A percentile compares a stretch with the other conserved stretches of the same genome.
phyloP scores from a whole-genome alignment of 2,113 vertebrate species.

The Hippocampus zosterae region DNA sequence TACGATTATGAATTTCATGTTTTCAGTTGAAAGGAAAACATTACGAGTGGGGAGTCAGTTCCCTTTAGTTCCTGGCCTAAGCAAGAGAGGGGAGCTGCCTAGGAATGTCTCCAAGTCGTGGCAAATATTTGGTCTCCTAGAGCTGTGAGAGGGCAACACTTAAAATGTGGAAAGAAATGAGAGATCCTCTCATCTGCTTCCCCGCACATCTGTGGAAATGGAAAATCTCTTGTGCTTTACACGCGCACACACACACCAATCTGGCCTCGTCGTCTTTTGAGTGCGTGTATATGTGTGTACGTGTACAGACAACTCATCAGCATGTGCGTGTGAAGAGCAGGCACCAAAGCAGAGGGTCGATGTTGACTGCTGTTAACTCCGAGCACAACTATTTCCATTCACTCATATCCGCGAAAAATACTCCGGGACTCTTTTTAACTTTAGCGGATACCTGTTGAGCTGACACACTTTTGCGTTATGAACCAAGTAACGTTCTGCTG shows the following conservation, averaged over 20 bases:
- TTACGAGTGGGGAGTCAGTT: constrained; percentile 4
- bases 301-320: constrained; percentile 37
- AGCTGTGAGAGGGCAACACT: constrained; percentile 43
- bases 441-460: constrained; percentile 30
- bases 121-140: constrained; percentile 60
- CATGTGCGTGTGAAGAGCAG: constrained; percentile 43
- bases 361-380: constrained; percentile 28
- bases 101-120: constrained; percentile 62
- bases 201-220: constrained; percentile 21
- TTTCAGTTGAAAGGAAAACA: too few relatives aligned
- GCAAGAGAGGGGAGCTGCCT: constrained; percentile 40
- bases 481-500: neutral
- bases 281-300: constrained; percentile 12
- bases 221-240: constrained; percentile 17
- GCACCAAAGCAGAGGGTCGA: constrained; percentile 10
- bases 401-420: constrained; percentile 49
- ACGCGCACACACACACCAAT: constrained; percentile 2
- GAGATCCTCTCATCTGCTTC: constrained; percentile 35
- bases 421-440: constrained; percentile 34
- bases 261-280: constrained; percentile 2
- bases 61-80: constrained; percentile 29
- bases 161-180: constrained; percentile 45
- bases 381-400: constrained; percentile 42
- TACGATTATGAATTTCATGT: too few relatives aligned
- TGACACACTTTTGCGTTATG: constrained; percentile 8